Evolutionary conservation across 2,797 vertebrate genomes (phyloP).

Genomic region (Falco peregrinus): DNA sequence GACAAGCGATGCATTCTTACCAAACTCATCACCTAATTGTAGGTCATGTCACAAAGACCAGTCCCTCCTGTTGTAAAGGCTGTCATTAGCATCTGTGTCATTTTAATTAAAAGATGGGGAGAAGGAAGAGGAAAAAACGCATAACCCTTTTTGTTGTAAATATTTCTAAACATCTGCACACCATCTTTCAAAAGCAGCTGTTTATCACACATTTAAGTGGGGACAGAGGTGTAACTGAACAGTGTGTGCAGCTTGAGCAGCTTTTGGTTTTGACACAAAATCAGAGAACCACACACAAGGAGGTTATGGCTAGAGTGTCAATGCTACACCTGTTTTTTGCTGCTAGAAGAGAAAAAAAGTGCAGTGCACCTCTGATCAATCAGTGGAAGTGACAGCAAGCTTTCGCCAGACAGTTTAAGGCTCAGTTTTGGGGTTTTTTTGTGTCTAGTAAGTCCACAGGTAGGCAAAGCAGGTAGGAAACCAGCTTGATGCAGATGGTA

Average conservation of each 20-base stretch:
- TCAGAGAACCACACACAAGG: background rate
- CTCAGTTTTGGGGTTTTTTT: background rate
- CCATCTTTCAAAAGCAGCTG: background rate
- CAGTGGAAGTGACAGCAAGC: background rate
- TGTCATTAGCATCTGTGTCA: background rate
- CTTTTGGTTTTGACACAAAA: background rate
- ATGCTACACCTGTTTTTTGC: background rate
- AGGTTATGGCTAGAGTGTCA: background rate
- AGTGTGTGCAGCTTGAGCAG: background rate
- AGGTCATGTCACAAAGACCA: background rate
- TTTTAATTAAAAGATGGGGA: conserved; percentile 1
- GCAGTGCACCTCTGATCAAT: background rate
- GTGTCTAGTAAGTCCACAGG: background rate
- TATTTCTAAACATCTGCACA: background rate
- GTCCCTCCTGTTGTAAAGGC: background rate
- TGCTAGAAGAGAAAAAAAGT: background rate
- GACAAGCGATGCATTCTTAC: background rate
- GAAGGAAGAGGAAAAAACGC: background rate
- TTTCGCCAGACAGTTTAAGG: background rate
- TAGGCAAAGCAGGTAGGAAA: background rate
- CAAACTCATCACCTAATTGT: background rate
- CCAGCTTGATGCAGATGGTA: background rate
- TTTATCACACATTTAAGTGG: background rate
- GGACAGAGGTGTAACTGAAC: background rate
- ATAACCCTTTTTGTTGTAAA: background rate